These are phyloP conservation scores for Brachypterus glaber DNA, from an alignment of 2,888 invertebrate species.

Conservation along the genomic window DNA sequence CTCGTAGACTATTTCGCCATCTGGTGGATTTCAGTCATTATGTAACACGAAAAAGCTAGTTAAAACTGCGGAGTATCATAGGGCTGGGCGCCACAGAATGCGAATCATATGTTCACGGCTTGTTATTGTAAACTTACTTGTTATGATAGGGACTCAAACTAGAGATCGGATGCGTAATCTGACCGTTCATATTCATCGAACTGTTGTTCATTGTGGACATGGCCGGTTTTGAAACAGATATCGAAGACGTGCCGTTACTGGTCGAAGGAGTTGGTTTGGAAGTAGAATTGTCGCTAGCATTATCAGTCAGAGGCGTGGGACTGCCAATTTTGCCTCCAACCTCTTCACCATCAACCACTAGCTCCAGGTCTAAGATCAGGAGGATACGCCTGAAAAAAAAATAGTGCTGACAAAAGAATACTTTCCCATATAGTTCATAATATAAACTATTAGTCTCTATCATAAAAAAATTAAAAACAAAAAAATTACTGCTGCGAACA, in stretches of 20 bases:
- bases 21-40: no score
- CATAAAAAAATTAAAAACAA: no score
- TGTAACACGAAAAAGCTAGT: no score
- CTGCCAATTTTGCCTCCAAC: conserved; percentile 71
- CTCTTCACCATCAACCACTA: conserved; percentile 60
- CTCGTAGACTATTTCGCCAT: no score
- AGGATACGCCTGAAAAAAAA: conserved; percentile 61
- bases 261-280: conserved; percentile 7
- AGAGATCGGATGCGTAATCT: conserved; percentile 64
- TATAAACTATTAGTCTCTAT: no score
- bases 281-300: background rate
- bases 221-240: conserved; percentile 1
- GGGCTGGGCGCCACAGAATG: no score
- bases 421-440: no score
- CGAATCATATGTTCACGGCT: background rate
- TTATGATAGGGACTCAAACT: conserved; percentile 91
- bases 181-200: conserved; percentile 22
- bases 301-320: conserved; percentile 49
- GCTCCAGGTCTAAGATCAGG: conserved; percentile 69
- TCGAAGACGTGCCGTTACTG: conserved; percentile 2
- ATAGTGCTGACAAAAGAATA: no score
- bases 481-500: no score
- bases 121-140: conserved; percentile 56
- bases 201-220: no score
- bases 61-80: no score